phyloP scores from a whole-genome alignment of 2,797 vertebrate species.

The Labroides dimidiatus region DNA sequence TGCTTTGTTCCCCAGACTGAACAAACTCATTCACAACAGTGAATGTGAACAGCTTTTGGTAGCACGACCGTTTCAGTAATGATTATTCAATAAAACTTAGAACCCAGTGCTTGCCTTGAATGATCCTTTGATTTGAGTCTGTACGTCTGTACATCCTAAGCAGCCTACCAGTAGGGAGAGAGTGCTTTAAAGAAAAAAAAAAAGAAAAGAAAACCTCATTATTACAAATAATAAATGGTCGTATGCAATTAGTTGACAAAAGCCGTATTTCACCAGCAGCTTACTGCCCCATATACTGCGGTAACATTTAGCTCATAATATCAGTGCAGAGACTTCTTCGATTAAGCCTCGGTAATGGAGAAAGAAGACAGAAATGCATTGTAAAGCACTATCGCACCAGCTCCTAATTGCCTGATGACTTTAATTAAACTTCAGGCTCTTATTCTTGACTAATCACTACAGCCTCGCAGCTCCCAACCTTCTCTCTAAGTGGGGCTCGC shows the following conservation, averaged over 20 bases:
- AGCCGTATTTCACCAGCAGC: constrained; percentile 31
- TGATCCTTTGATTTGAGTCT: background rate
- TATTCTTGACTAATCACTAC: constrained; percentile 78
- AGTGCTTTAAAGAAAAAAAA: background rate
- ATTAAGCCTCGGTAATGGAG: constrained; percentile 77
- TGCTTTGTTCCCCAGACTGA: background rate
- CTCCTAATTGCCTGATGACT: constrained; percentile 82
- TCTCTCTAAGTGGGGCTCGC: constrained; percentile 59
- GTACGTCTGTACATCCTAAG: constrained; percentile 1
- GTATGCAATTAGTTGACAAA: constrained; percentile 48
- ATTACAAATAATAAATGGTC: constrained; percentile 31
- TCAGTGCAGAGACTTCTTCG: constrained; percentile 72
- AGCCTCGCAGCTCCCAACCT: constrained; percentile 51
- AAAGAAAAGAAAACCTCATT: background rate
- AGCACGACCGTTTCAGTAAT: constrained; percentile 1
- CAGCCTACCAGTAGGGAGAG: constrained; percentile 2
- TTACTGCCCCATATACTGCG: constrained; percentile 59
- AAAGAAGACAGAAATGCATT: constrained; percentile 79
- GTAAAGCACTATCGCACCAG: constrained; percentile 71
- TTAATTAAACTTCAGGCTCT: constrained; percentile 84
- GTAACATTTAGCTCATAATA: constrained; percentile 71
- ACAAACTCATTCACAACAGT: background rate
- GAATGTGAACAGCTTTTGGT: background rate
- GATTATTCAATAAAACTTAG: constrained; percentile 13
- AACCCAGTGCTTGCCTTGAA: background rate